These are phyloP conservation scores for Chiridota heheva DNA, from an alignment of 35 echinoderm and acorn worm species.

Conservation along the genomic window DNA sequence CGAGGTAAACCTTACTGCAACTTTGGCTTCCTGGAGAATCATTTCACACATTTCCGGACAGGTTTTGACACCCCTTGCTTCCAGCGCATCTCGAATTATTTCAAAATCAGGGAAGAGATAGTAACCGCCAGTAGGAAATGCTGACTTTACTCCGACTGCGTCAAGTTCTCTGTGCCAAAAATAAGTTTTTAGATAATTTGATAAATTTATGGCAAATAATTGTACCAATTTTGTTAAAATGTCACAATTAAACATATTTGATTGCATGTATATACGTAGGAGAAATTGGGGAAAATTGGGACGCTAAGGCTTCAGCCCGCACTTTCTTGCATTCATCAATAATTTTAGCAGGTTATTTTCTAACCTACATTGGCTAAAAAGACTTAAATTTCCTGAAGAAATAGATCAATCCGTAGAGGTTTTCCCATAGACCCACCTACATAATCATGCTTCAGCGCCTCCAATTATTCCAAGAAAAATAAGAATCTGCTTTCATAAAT, in stretches of 20 bases:
- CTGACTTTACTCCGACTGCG: constrained; percentile 71
- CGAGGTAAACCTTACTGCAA: too few relatives aligned
- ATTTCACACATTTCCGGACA: constrained; percentile 81
- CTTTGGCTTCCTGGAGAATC: constrained; percentile 59
- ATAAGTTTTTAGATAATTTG: background rate
- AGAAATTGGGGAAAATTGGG: too few relatives aligned
- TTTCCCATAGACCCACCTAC: too few relatives aligned
- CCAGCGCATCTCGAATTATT: constrained; percentile 60
- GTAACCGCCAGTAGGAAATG: constrained; percentile 63
- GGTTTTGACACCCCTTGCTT: constrained; percentile 57
- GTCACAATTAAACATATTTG: background rate
- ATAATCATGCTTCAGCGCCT: too few relatives aligned
- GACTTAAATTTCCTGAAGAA: too few relatives aligned
- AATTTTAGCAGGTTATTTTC: background rate
- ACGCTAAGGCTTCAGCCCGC: background rate
- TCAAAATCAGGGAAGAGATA: constrained; percentile 99
- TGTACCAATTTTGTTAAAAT: constrained; percentile 2
- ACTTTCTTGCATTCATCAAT: background rate
- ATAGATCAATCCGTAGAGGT: too few relatives aligned
- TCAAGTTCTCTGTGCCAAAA: constrained; percentile 55
- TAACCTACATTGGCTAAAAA: too few relatives aligned
- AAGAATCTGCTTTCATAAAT: too few relatives aligned
- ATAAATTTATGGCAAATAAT: background rate
- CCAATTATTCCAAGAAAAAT: too few relatives aligned
- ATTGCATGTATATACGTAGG: background rate